phyloP scores from a whole-genome alignment of 37 sponge, comb jelly and placozoan species.

The Beroe forskalii region DNA sequence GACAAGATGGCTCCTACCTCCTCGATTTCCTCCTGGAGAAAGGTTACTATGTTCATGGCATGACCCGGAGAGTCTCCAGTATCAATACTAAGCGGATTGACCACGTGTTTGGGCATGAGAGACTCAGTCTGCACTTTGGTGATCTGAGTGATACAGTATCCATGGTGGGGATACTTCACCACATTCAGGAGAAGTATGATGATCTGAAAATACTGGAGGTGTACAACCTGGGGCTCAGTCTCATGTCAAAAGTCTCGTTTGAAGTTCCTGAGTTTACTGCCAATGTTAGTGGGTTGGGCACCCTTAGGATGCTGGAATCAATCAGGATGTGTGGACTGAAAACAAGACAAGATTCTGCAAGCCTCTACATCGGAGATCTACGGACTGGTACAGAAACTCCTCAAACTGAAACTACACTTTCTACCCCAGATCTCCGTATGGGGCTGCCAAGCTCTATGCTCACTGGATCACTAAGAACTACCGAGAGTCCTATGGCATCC shows the following conservation, averaged over 20 bases:
- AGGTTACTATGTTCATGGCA: slow-evolving; percentile 88
- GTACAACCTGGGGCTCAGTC: slow-evolving; percentile 89
- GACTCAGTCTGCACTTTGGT: slow-evolving; percentile 84
- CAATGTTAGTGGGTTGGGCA: slow-evolving; percentile 86
- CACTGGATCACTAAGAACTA: slow-evolving; percentile 93
- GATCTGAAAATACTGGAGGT: slow-evolving; percentile 68
- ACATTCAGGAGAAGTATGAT: not conserved
- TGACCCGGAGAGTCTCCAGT: slow-evolving; percentile 78
- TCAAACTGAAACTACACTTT: slow-evolving; percentile 91
- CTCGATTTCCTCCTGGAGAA: slow-evolving; percentile 81
- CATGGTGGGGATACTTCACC: slow-evolving; percentile 72
- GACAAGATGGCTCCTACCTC: slow-evolving; percentile 90
- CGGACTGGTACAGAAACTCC: slow-evolving; percentile 92
- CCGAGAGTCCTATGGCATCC: slow-evolving; percentile 85
- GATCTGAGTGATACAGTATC: slow-evolving; percentile 85
- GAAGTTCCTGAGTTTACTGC: slow-evolving; percentile 92
- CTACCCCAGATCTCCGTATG: slow-evolving; percentile 92
- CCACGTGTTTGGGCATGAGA: slow-evolving; percentile 75
- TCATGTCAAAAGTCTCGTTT: slow-evolving; percentile 92
- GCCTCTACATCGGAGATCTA: slow-evolving; percentile 90
- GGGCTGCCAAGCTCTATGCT: slow-evolving; percentile 87
- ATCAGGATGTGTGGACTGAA: slow-evolving; percentile 79
- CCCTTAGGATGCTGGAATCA: slow-evolving; percentile 82
- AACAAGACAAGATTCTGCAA: slow-evolving; percentile 70
- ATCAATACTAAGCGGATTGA: slow-evolving; percentile 89